Evolutionary conservation across 2,888 invertebrate species (phyloP), one percentile per base, ranked within the genome.

Genomic region (Lepidocyrtoides sp.): DNA sequence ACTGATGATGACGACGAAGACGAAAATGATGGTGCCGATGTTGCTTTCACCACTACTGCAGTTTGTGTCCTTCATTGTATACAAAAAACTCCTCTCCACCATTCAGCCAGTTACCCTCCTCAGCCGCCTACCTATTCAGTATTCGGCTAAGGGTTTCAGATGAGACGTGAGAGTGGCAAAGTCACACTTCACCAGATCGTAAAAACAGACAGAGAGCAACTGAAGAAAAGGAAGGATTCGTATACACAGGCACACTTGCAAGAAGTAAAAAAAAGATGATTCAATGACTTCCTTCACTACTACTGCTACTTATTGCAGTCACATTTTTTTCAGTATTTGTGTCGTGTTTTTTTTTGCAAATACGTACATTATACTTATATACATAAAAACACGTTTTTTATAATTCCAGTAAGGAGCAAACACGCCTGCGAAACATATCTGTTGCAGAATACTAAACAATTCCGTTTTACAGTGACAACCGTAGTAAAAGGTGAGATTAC

Each of bases 131-230:
- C 79, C 94, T 93, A 93, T 93, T 94, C 91, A 89, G 93, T 94
- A 94, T 94, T 94, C 94, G 93, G 79, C 69, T 77, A 91, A 90
- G 91, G 92, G 89, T 83, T 92, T 91, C 92, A 77, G 92, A 91
- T 91, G 92, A 93, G 91, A 94, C 94, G 94, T 94, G 94, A 94
- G 93, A 94, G 93, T 92, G 93, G 93, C 92, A 92, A 93, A 94
- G 94, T 94, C 94, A 94, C 94, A 94, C 94, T 93, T 94, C 91
- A 83, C 90, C 92, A 92, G 89, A 92, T 94, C 94, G 93, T 94
- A 93, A 93, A 93, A 90, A 89, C 17, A 44, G 92, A 93, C 89
- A 92, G 91, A 69, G 41, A 32, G n/a, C n/a, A 81, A 86, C 57
- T 51, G 48, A 44, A 92, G 91, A 93, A 89, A 91, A 91, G 92